Base-by-base conservation (phyloP, 2,888 invertebrate species). In the Synergus umbraculus region DNA sequence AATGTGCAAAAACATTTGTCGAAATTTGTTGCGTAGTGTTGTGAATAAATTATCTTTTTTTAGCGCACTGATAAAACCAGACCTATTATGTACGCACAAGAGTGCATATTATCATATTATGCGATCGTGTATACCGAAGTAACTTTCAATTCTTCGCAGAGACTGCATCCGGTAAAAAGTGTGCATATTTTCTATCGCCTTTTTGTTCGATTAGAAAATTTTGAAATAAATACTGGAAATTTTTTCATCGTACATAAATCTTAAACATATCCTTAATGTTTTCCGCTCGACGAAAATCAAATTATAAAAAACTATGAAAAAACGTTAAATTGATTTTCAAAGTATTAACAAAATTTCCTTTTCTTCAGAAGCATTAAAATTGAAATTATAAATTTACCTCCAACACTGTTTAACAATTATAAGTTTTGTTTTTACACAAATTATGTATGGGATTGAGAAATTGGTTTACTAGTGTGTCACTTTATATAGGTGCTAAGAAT, bases 401-500 rank as follows among this genome's bases (percentile, higher is more conserved):
- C 5, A 63, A 9, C 18, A 58, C 18, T 22, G 63, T 63, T 63
- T 63, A 29, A 22, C 63, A 63, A 63, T 22, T 29, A 63, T 29
- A 63, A 63, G 29, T 63, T 63, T 63, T 29, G 63, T 22, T 63
- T 63, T 63, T 29, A 13, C 29, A 63, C 63, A 29, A 22, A 29
- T 63, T 29, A 63, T 29, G 29, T 63, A 63, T 63, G 63, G 63
- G 63, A 63, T 63, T 63, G 63, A 63, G 29, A 29, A 63, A 29
- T 29, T 22, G 12, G 13, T 13, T 29, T 63, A 63, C 12, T 60
- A 63, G 29, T 22, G 22, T 46, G 7, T 63, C 18, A 22, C 63
- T 63, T 63, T 10, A 58, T 54, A 54, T 63, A 63, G 63, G 63
- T 63, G 63, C 63, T 63, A 63, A 63, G 63, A 63, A 63, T 63